Percentiles rank a stretch among this genome's conserved stretches.
These are phyloP conservation scores for Eurypyga helias DNA, from an alignment of 2,113 vertebrate genomes.

Conservation along the genomic window DNA sequence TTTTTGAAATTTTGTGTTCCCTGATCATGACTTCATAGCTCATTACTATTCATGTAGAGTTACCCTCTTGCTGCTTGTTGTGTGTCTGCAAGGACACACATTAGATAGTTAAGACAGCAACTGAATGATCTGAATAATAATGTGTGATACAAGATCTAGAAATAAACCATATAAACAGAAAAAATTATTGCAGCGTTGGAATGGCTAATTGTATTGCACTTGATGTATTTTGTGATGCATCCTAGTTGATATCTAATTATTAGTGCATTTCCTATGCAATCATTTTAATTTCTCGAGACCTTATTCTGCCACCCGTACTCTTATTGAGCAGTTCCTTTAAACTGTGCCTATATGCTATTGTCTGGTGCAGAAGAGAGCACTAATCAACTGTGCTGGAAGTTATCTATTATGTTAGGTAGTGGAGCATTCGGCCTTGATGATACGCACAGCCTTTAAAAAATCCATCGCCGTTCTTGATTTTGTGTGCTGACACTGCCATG, in stretches of 20 bases:
- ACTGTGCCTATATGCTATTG: fast-evolving
- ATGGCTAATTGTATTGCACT: constrained; percentile 42
- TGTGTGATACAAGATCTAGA: neutral
- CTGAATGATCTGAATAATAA: constrained; percentile 18
- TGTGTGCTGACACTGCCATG: neutral
- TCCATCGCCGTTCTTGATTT: neutral
- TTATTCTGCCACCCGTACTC: neutral
- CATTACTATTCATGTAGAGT: neutral
- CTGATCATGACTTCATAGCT: neutral
- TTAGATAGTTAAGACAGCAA: neutral
- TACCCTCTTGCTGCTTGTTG: neutral
- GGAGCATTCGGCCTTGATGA: neutral
- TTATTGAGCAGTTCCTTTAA: neutral
- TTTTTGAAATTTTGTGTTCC: neutral
- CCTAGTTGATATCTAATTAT: constrained; percentile 38
- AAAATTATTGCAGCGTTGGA: constrained; percentile 19
- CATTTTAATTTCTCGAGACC: neutral
- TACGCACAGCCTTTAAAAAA: neutral
- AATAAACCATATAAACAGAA: constrained; percentile 17
- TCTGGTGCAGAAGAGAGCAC: neutral
- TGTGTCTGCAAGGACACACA: neutral
- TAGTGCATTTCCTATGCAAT: constrained; percentile 25
- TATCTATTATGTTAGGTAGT: neutral
- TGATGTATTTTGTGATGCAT: constrained; percentile 26
- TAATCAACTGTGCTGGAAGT: neutral